Conservation (phyloP, 2,888 invertebrate genomes). For the Gibbula magus region DNA sequence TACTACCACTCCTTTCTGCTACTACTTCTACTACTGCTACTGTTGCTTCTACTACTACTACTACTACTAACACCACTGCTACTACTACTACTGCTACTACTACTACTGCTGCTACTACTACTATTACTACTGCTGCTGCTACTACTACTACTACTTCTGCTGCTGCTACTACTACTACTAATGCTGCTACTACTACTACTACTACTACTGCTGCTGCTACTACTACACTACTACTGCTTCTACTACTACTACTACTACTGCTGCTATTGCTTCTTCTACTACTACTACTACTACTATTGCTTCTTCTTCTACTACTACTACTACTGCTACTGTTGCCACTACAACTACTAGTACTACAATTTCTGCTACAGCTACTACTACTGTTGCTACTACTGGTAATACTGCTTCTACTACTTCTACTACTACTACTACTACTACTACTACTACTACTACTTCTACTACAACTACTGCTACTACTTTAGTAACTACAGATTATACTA, state of each 20-base stretch:
- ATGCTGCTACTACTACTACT: background rate
- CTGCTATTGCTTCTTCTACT: background rate
- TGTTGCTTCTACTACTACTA: background rate
- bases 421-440: background rate
- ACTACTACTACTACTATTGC: slow-evolving; percentile 1
- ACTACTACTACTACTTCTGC: background rate
- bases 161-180: background rate
- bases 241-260: background rate
- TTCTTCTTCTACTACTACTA: background rate
- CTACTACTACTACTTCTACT: background rate
- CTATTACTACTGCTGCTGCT: background rate
- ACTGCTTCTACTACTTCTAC: background rate
- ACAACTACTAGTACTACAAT: background rate
- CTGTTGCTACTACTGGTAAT: background rate
- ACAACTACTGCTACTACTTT: background rate
- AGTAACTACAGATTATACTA: background rate
- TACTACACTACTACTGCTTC: background rate
- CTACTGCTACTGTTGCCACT: background rate
- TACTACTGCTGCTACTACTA: background rate
- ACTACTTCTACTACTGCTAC: slow-evolving; percentile 10
- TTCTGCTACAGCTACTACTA: background rate
- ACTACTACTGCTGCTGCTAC: background rate
- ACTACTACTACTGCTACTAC: background rate
- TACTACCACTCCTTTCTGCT: background rate
- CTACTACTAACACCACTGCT: background rate